phyloP scores from a whole-genome alignment of 2,113 vertebrate genomes.

The Lota lota region DNA sequence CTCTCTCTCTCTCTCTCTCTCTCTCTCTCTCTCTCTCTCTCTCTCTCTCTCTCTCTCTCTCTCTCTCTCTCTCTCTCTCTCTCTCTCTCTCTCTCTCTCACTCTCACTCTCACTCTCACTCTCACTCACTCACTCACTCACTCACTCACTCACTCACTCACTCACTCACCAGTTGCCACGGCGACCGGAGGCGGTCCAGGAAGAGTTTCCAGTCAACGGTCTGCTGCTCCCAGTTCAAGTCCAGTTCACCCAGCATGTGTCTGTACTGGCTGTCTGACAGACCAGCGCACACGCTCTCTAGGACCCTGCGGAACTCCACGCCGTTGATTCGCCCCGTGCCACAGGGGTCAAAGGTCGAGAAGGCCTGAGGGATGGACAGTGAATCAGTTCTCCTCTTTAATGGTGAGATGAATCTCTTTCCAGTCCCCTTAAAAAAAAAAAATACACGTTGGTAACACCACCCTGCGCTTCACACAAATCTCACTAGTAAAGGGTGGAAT shows the following conservation, averaged over 20 bases:
- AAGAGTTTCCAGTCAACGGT: conserved; percentile 69
- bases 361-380: conserved; percentile 46
- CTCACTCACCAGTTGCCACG: conserved; percentile 48
- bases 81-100: neutral
- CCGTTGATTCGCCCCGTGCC: conserved; percentile 54
- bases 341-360: conserved; percentile 67
- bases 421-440: no score
- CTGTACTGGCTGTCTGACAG: conserved; percentile 67
- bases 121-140: conserved; percentile 15
- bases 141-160: no score
- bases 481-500: no score
- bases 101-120: neutral
- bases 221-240: conserved; percentile 49
- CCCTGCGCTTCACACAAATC: no score
- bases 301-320: conserved; percentile 65
- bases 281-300: conserved; percentile 70
- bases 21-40: no score
- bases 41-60: no score
- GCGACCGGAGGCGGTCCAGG: conserved; percentile 58
- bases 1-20: no score
- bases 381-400: no score
- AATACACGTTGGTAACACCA: no score
- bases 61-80: no score
- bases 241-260: conserved; percentile 65
- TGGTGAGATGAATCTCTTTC: no score